phyloP scores from a whole-genome alignment of 1,140 invertebrate genomes.

The Drosophila varians region DNA sequence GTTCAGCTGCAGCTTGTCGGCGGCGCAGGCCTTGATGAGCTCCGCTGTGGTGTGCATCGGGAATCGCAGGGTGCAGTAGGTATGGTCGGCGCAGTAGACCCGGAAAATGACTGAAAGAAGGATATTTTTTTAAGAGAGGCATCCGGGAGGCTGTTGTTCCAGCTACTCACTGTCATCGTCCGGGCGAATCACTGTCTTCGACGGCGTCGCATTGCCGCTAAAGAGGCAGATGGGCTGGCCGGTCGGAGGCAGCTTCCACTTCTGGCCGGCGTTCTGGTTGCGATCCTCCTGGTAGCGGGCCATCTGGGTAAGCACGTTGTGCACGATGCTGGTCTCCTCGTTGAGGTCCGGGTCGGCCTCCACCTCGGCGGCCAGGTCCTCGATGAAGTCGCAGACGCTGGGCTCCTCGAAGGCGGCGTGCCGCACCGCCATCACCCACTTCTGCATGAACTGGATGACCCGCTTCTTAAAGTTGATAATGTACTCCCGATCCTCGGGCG shows the following conservation, averaged over 20 bases:
- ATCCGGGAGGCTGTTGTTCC: not conserved
- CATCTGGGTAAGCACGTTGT: constrained; percentile 87
- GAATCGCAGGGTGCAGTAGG: constrained; percentile 91
- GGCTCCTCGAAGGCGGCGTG: constrained; percentile 91
- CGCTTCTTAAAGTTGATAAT: constrained; percentile 89
- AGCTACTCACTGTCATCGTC: constrained; percentile 88
- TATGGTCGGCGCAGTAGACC: constrained; percentile 94
- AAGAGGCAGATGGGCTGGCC: constrained; percentile 88
- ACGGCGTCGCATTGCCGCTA: constrained; percentile 85
- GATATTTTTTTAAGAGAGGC: not conserved
- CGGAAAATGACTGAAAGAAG: constrained; percentile 90
- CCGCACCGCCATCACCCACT: constrained; percentile 90
- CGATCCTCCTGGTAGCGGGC: constrained; percentile 86
- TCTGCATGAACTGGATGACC: constrained; percentile 91
- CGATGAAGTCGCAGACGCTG: constrained; percentile 88
- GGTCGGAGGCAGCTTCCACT: constrained; percentile 89
- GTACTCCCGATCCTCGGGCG: constrained; percentile 88
- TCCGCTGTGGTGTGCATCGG: constrained; percentile 90
- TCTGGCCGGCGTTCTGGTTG: constrained; percentile 85
- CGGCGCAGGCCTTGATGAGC: constrained; percentile 89
- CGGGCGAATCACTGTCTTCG: constrained; percentile 86
- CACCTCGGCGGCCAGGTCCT: constrained; percentile 89
- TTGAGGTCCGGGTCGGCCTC: constrained; percentile 87
- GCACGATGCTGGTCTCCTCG: constrained; percentile 88
- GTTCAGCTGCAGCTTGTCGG: constrained; percentile 90